phyloP scores from a whole-genome alignment of 1,140 invertebrate species.

The Papilio dardanus region DNA sequence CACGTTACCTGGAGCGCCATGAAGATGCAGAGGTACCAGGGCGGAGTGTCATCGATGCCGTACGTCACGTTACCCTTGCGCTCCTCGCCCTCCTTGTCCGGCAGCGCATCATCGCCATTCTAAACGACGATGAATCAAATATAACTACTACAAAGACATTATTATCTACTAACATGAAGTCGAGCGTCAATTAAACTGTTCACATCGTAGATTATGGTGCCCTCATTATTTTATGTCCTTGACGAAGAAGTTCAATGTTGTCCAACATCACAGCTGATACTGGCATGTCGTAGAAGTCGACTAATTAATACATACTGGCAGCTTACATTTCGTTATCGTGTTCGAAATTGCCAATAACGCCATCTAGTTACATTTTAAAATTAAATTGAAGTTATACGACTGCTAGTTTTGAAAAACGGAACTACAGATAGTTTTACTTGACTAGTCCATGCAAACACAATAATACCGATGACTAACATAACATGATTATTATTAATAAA shows the following conservation, averaged over 20 bases:
- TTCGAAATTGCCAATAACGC: neutral
- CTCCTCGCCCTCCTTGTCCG: constrained; percentile 40
- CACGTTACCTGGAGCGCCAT: constrained; percentile 90
- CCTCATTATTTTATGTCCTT: neutral
- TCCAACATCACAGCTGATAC: neutral
- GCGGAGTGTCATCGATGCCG: constrained; percentile 91
- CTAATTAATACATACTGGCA: too few relatives aligned
- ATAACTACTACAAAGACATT: neutral
- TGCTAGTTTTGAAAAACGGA: neutral
- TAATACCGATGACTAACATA: neutral
- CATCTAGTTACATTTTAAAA: neutral
- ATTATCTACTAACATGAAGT: neutral
- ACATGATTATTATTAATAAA: neutral
- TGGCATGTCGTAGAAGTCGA: neutral
- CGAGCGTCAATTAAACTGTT: neutral
- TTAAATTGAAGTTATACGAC: too few relatives aligned
- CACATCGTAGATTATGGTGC: neutral
- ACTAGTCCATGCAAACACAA: neutral
- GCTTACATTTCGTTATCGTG: neutral
- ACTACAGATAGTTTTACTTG: neutral
- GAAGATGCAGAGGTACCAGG: constrained; percentile 92
- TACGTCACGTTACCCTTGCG: constrained; percentile 85
- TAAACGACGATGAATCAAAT: neutral
- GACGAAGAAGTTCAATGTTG: neutral
- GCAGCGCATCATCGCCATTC: constrained; percentile 1